Evolutionary conservation across 1,140 invertebrate species (phyloP).

Genomic region (Trachymyrmex septentrionalis): DNA sequence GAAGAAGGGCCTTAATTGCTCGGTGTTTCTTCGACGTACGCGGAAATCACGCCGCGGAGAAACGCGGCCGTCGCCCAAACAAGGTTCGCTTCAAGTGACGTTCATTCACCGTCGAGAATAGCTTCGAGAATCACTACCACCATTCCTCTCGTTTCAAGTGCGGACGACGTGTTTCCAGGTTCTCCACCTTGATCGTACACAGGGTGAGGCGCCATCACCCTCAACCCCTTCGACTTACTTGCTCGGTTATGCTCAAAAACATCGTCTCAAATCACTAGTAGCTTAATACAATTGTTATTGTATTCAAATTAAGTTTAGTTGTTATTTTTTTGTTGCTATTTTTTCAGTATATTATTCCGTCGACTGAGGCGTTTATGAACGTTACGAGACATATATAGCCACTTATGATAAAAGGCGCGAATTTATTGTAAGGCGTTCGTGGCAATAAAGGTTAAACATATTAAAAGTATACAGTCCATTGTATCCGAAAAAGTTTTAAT

Average conservation of each 20-base stretch:
- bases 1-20: constrained; percentile 70
- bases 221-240: not conserved
- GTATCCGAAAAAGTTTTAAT: no score
- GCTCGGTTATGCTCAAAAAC: not conserved
- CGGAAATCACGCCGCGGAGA: constrained; percentile 40
- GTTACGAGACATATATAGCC: no score
- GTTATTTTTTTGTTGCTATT: no score
- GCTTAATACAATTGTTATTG: no score
- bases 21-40: constrained; percentile 41
- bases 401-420: no score
- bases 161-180: constrained; percentile 46
- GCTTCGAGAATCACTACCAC: constrained; percentile 61
- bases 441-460: no score
- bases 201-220: not conserved
- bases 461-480: no score
- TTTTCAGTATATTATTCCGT: no score
- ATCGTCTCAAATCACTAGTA: no score
- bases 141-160: constrained; percentile 7
- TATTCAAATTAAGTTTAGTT: no score
- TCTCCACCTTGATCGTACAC: constrained; percentile 25
- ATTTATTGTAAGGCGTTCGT: no score
- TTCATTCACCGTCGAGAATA: constrained; percentile 62
- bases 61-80: constrained; percentile 60
- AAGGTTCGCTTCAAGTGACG: constrained; percentile 68
- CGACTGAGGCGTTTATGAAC: no score